Evolutionary conservation across 2,113 vertebrate genomes (phyloP), one percentile per base, ranked within the genome.

Genomic region (Excalfactoria chinensis): DNA sequence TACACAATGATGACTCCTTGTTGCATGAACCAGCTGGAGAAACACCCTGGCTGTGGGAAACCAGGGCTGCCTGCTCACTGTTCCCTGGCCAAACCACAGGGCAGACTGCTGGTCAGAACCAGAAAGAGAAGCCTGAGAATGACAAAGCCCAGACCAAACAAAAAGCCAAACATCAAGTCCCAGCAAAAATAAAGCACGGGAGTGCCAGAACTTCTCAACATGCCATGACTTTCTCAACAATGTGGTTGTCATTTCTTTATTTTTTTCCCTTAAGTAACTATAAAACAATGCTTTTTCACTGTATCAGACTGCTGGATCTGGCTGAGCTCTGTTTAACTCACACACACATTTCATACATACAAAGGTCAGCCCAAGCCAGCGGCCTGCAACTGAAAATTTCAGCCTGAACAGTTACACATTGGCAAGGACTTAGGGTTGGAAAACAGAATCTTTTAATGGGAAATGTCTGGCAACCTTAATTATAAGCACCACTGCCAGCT

Each of bases 391-490:
- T 35, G 70, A 58, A 90, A 76, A 92, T 89, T 93, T 93, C 93
- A 92, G 86, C 80, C 84, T 93, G 81, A 92, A 23, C 67, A 71
- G 73, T 37, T 93, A 64, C 25, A 5, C 11, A 6, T 13, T 95
- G 96, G 95, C 95, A 95, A 58, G 70, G 40, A 58, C 9, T 19
- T 21, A 88, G 49, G 43, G 26, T 9, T 75, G 80, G 81, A 72
- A 93, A 90, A 78, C 30, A 92, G 77, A 88, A 66, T 44, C 58
- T 89, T 92, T 88, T 90, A 90, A 90, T 74, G 62, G 93, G 88
- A 92, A 92, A 81, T 84, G 73, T 92, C 92, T 94, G 96, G 92
- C 93, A 96, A 41, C 67, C 55, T 70, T 49, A 82, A 82, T 30
- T 82, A 44, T 7, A 46, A 76, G 32, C 88, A 87, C 26, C 69